Evolutionary conservation across 2,113 vertebrate genomes (phyloP).

Genomic region (Pao palembangensis): DNA sequence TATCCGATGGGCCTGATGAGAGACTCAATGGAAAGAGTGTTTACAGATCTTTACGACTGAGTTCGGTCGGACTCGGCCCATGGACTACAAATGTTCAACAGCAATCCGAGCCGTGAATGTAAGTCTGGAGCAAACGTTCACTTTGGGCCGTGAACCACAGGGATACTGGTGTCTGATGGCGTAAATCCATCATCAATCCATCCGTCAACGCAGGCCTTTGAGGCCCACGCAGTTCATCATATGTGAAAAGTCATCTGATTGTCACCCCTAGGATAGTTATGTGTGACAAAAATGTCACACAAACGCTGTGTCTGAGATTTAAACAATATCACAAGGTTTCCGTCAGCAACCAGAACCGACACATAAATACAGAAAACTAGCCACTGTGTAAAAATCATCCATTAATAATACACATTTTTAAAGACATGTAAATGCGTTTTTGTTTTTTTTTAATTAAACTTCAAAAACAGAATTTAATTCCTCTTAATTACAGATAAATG

Average conservation of each 20-base stretch:
- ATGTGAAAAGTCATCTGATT: no score
- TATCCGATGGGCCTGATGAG: slow-evolving; percentile 42
- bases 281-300: background rate
- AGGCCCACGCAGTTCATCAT: no score
- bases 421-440: slow-evolving; percentile 9
- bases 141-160: no score
- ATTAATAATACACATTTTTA: background rate
- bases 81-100: slow-evolving; percentile 7
- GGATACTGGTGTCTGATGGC: no score
- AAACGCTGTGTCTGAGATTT: no score
- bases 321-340: background rate
- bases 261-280: no score
- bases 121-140: background rate
- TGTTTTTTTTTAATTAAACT: slow-evolving; percentile 13
- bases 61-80: slow-evolving; percentile 16
- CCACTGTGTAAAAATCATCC: background rate
- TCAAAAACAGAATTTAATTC: slow-evolving; percentile 44
- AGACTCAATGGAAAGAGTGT: slow-evolving; percentile 32
- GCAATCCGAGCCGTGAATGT: background rate
- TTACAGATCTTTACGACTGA: slow-evolving; percentile 34
- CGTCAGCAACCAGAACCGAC: no score
- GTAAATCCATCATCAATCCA: no score
- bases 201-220: no score
- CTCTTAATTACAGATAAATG: slow-evolving; percentile 59
- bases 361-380: background rate